Base-by-base conservation (phyloP, 2,888 invertebrate genomes). In the Tachina fera region DNA sequence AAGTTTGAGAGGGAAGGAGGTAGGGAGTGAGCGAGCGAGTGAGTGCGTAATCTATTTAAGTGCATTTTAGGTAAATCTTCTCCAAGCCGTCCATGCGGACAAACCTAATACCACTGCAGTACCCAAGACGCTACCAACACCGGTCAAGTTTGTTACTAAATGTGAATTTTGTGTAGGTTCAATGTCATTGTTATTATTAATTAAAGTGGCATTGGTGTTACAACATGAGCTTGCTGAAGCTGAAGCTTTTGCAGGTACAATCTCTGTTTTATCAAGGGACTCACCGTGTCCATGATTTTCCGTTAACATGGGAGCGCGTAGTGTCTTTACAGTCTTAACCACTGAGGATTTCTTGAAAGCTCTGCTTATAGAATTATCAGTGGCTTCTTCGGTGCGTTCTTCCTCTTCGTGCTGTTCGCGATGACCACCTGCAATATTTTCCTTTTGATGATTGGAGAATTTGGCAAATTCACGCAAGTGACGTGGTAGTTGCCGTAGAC, bases 401-500 rank as follows among this genome's bases (percentile, higher is more conserved):
- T 91, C 90, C 51, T 88, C 88, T 79, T 91, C 87, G 51, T 90
- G 90, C 10, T 89, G 86, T 84, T 90, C 89, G 70, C 89, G 87
- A 39, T 90, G 90, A 0, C 89, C 90, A 22, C 89, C 90, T 58
- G 87, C 89, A 8, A 89, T 89, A 68, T 90, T 86, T 79, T 91
- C 90, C 67, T 88, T 88, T 87, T 91, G 89, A 87, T 91, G 89
- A 60, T 89, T 91, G 11, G 92, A 90, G 76, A 92, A 95, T 90
- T 94, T 94, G 88, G 97, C 95, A 91, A 97, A 96, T 90, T 97
- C 97, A 90, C 95, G 95, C 90, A 97, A 94, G 92, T 97, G 97
- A 89, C 94, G 95, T 8, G 97, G 97, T 84, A 97, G 93, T 85
- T 94, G 94, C 77, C 94, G 93, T 61, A 95, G 93, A 89, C 95